These are phyloP conservation scores for Monochamus saltuarius DNA, from an alignment of 1,140 invertebrate genomes.

Conservation along the genomic window DNA sequence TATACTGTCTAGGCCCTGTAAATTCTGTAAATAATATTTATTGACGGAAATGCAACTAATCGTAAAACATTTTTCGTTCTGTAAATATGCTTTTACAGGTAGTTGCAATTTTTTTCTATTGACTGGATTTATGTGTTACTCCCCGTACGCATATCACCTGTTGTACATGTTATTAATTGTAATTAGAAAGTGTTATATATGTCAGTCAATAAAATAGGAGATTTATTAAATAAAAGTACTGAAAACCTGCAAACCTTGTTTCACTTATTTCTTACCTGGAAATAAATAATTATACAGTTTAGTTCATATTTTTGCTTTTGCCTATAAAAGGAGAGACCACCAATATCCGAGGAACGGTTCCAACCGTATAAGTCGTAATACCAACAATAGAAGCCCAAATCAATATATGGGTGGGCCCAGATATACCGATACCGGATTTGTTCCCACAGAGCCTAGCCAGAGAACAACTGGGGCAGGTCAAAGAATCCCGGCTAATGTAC, in stretches of 20 bases:
- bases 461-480: no score
- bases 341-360: no score
- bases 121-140: constrained; percentile 32
- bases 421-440: no score
- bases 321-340: no score
- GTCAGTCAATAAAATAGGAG: constrained; percentile 42
- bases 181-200: constrained; percentile 43
- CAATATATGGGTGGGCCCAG: no score
- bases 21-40: constrained; percentile 41
- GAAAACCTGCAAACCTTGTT: neutral
- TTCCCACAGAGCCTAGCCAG: no score
- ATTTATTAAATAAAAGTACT: constrained; percentile 41
- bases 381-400: no score
- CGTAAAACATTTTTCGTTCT: constrained; percentile 24
- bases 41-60: constrained; percentile 38
- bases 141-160: constrained; percentile 34
- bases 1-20: constrained; percentile 26
- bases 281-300: no score
- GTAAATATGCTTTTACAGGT: constrained; percentile 27
- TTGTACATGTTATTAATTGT: constrained; percentile 40
- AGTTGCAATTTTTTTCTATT: constrained; percentile 31
- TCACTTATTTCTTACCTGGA: no score
- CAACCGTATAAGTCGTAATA: no score
- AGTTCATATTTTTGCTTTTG: no score
- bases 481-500: no score